Base-by-base conservation (phyloP, 2,888 invertebrate species). In the Diaperis boleti region DNA sequence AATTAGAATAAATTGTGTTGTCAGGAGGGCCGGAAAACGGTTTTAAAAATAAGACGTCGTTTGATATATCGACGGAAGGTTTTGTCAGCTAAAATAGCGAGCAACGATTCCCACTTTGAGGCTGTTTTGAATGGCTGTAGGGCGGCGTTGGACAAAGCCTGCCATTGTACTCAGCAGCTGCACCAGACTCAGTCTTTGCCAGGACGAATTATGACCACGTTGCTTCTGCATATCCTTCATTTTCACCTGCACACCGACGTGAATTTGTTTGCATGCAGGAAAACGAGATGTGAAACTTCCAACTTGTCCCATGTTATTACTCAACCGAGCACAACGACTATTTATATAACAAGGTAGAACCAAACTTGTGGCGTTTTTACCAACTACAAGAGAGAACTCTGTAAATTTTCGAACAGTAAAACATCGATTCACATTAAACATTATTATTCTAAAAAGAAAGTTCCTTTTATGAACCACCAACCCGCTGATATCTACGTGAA, bases 1-100 rank as follows among this genome's bases (percentile, higher is more conserved):
- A 77, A 78, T 78, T 78, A 77, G 75, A 76, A 76, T 76, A 76
- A 78, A 78, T 75, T 76, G 75, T 73, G 68, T 74, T 72, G 74
- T 76, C 76, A 72, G 66, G 70, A 62, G 71, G 62, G 65, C 68
- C 70, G 71, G 73, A 69, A 75, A 75, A 73, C 73, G 71, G 75
- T 75, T 77, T 78, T 77, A 78, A 78, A 78, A 78, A 78, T 78
- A 79, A 79, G 79, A 78, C 74, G 75, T 71, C 70, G 69, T 73
- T 75, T 78, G 78, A 80, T 80, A 79, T 80, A 80, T 79, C 72
- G 78, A 72, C 75, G 74, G 69, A 75, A 78, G 79, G 79, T 79
- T 79, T 79, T 79, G 78, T 79, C 78, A 79, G 79, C 75, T 79
- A 76, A 76, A 79, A 79, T 79, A 77, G 78, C 76, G 72, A 71